Conservation (phyloP, 2,113 vertebrate genomes). For the Dolichallabes microphthalmus region DNA sequence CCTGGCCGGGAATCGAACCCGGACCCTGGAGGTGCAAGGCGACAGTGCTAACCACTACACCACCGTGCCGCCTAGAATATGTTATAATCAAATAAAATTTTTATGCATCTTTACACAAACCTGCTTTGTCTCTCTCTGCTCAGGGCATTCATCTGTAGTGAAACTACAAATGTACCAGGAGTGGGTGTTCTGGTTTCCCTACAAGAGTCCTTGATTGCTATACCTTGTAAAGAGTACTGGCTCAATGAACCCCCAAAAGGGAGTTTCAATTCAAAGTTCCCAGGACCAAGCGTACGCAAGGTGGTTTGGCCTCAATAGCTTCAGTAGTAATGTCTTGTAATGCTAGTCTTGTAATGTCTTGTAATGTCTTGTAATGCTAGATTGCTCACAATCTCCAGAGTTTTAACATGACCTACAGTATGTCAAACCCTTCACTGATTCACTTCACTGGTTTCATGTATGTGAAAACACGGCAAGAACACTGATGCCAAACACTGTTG, state of each 20-base stretch:
- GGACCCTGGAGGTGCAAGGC: too few species aligned
- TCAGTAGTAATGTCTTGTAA: neutral
- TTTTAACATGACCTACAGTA: neutral
- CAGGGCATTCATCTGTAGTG: neutral
- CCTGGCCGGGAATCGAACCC: too few species aligned
- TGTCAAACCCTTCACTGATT: neutral
- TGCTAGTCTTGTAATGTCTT: too few species aligned
- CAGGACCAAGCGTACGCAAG: neutral
- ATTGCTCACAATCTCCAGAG: neutral
- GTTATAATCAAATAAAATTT: neutral
- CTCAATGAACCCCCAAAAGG: neutral
- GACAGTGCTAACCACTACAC: too few species aligned
- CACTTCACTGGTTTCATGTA: neutral
- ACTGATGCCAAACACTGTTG: neutral
- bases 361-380: neutral
- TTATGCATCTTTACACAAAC: neutral
- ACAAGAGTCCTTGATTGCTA: neutral
- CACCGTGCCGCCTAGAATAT: too few species aligned
- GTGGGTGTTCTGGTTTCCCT: neutral
- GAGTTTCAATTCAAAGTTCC: neutral
- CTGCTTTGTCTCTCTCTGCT: neutral
- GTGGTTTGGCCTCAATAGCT: neutral
- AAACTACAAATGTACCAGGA: neutral
- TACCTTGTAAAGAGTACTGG: neutral
- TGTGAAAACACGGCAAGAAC: neutral